A percentile compares a stretch with the other conserved stretches of the same genome.
Evolutionary conservation across 1,140 invertebrate species (phyloP).

Genomic region (Tribolium madens): DNA sequence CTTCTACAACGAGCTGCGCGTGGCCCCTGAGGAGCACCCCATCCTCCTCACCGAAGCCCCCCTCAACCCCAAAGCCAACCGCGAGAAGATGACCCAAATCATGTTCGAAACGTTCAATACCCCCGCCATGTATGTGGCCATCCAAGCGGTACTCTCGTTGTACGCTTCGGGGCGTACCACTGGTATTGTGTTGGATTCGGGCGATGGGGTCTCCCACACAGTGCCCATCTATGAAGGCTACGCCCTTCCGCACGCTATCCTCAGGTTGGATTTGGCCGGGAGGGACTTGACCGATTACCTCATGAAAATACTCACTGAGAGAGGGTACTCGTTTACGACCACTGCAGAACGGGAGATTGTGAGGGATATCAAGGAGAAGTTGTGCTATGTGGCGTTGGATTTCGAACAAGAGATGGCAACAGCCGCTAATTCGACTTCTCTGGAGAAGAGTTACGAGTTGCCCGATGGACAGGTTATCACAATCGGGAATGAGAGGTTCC

Average conservation of each 20-base stretch:
- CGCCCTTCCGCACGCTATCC: slow-evolving; percentile 83
- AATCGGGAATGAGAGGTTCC: slow-evolving; percentile 96
- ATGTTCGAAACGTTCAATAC: slow-evolving; percentile 90
- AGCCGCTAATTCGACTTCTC: slow-evolving; percentile 88
- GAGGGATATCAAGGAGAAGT: slow-evolving; percentile 94
- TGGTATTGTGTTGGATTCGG: slow-evolving; percentile 90
- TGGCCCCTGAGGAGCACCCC: slow-evolving; percentile 94
- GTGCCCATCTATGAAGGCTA: slow-evolving; percentile 94
- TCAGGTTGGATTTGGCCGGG: slow-evolving; percentile 91
- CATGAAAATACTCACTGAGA: slow-evolving; percentile 96
- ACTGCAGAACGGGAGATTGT: slow-evolving; percentile 97
- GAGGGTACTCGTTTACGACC: slow-evolving; percentile 97
- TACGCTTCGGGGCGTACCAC: slow-evolving; percentile 96
- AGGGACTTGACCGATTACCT: slow-evolving; percentile 96
- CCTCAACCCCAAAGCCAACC: slow-evolving; percentile 90
- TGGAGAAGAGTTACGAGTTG: slow-evolving; percentile 95
- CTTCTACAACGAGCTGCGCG: slow-evolving; percentile 94
- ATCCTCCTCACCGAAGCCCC: slow-evolving; percentile 92
- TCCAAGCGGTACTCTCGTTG: slow-evolving; percentile 91
- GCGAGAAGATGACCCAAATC: slow-evolving; percentile 87
- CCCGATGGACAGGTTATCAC: slow-evolving; percentile 97
- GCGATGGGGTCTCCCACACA: slow-evolving; percentile 95
- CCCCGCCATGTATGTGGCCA: slow-evolving; percentile 93
- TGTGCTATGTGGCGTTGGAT: slow-evolving; percentile 92
- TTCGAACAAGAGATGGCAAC: slow-evolving; percentile 97